phyloP scores from a whole-genome alignment of 2,113 vertebrate species.

The Hyperoodon ampullatus region DNA sequence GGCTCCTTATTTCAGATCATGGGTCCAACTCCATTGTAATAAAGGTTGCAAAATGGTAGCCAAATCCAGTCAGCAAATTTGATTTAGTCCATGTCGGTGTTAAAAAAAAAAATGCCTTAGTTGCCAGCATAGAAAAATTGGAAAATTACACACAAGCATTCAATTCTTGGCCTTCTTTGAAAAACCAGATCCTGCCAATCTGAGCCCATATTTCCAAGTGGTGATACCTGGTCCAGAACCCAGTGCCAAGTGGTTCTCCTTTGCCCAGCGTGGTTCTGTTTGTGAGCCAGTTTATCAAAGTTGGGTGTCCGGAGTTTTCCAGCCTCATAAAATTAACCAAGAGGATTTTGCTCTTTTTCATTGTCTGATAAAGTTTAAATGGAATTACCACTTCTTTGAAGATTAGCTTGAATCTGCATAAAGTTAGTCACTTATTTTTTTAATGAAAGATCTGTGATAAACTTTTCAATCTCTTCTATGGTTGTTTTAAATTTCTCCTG shows the following conservation, averaged over 20 bases:
- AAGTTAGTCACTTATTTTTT: background rate
- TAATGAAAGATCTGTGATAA: background rate
- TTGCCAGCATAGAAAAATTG: background rate
- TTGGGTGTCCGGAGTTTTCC: background rate
- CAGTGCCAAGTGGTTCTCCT: accelerated
- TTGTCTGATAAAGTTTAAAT: background rate
- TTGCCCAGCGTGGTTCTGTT: accelerated
- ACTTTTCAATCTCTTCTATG: background rate
- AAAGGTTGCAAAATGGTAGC: background rate
- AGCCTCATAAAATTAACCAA: background rate
- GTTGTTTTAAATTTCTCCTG: background rate
- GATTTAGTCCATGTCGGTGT: background rate
- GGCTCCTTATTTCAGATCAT: background rate
- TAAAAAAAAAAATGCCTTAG: background rate
- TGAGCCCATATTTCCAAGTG: background rate
- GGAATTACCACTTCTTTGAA: background rate
- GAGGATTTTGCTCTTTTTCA: background rate
- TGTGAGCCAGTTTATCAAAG: background rate
- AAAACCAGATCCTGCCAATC: background rate
- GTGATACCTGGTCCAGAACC: background rate
- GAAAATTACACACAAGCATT: background rate
- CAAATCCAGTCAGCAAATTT: background rate
- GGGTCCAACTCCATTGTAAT: background rate
- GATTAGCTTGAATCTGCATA: background rate
- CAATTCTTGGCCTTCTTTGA: background rate